Conservation (phyloP, 1,140 invertebrate species). For the Homarus americanus region DNA sequence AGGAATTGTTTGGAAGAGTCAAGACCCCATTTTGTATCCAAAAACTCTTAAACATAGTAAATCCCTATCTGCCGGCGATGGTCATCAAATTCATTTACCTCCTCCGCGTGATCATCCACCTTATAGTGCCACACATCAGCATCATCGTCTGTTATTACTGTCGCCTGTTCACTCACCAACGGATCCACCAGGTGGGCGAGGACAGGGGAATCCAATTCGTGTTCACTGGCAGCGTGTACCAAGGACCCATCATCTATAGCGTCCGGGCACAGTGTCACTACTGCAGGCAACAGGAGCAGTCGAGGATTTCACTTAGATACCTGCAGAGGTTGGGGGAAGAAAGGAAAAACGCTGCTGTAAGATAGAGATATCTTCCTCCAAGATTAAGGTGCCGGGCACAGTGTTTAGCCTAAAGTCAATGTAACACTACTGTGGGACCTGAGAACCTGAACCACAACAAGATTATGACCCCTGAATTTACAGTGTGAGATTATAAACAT, state of each 20-base stretch:
- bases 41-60: no score
- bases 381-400: no score
- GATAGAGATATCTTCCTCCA: no score
- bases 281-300: slow-evolving; percentile 31
- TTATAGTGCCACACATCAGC: not conserved
- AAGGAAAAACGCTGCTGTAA: slow-evolving; percentile 3
- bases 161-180: slow-evolving; percentile 18
- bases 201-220: slow-evolving; percentile 29
- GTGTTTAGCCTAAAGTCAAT: no score
- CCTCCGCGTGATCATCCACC: no score
- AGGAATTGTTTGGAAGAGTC: not conserved
- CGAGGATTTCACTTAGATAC: slow-evolving; percentile 3
- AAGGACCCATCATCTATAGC: slow-evolving; percentile 49
- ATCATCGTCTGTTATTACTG: slow-evolving; percentile 19
- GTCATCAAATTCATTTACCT: slow-evolving; percentile 13
- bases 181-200: slow-evolving; percentile 20
- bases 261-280: slow-evolving; percentile 40
- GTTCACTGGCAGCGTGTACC: slow-evolving; percentile 20
- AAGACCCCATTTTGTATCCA: not conserved
- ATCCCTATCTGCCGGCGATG: not conserved
- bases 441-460: no score
- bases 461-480: no score
- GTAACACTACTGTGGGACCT: no score
- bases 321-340: slow-evolving; percentile 22
- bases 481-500: no score